These are phyloP conservation scores for Ophion costatus DNA, from an alignment of 2,888 invertebrate genomes.

Conservation along the genomic window DNA sequence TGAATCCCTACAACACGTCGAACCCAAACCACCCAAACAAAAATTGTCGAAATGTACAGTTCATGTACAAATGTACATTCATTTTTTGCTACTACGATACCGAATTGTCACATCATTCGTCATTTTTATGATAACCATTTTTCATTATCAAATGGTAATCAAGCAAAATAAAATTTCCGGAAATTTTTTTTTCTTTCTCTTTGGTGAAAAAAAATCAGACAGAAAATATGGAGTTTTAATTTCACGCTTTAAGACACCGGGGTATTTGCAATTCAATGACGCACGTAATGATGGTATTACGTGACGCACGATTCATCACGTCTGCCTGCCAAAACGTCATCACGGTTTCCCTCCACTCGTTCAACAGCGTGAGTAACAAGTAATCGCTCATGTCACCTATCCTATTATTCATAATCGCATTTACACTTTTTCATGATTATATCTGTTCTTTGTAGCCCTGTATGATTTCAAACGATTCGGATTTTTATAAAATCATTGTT, in stretches of 20 bases:
- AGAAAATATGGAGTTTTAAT: background rate
- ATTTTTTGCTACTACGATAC: constrained; percentile 61
- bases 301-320: background rate
- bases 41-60: background rate
- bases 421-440: background rate
- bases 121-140: background rate
- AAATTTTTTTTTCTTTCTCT: too few relatives aligned
- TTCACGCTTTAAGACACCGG: background rate
- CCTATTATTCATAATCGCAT: background rate
- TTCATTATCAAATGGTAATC: background rate
- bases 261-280: too few relatives aligned
- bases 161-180: too few relatives aligned
- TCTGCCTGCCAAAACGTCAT: constrained; percentile 68
- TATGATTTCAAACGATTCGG: background rate
- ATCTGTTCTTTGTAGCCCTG: background rate
- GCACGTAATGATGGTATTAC: too few relatives aligned
- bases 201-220: background rate
- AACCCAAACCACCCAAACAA: too few relatives aligned
- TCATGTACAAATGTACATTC: too few relatives aligned
- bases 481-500: background rate
- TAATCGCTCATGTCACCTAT: background rate
- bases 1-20: too few relatives aligned
- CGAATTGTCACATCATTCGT: constrained; percentile 40
- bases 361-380: constrained; percentile 64
- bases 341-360: constrained; percentile 68